Evolutionary conservation across 2,888 invertebrate species (phyloP).

Genomic region (Syrista parreyssii): DNA sequence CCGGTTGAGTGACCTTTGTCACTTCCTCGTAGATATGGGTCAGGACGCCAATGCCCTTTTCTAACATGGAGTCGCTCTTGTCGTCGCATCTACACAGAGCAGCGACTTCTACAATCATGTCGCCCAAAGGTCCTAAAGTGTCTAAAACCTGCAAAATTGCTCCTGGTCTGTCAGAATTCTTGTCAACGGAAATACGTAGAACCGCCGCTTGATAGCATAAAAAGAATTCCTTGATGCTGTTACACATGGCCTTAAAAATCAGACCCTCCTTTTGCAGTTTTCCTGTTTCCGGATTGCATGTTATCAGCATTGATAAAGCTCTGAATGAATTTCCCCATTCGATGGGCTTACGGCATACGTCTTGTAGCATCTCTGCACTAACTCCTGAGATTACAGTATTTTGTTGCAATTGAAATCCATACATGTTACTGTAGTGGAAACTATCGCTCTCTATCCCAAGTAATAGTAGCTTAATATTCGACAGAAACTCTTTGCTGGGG

Average conservation of each 20-base stretch:
- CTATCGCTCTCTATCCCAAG: constrained; percentile 57
- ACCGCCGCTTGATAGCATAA: constrained; percentile 56
- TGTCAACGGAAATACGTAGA: constrained; percentile 42
- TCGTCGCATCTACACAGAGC: constrained; percentile 51
- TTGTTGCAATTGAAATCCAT: constrained; percentile 47
- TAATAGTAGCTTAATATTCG: constrained; percentile 52
- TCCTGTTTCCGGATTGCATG: constrained; percentile 40
- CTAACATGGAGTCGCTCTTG: constrained; percentile 35
- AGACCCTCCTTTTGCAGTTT: constrained; percentile 52
- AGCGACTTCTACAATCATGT: constrained; percentile 52
- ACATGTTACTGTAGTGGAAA: constrained; percentile 44
- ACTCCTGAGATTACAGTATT: constrained; percentile 46
- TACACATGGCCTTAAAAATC: constrained; percentile 60
- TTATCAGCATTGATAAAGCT: constrained; percentile 44
- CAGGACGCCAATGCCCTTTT: constrained; percentile 72
- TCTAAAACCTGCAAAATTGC: constrained; percentile 38
- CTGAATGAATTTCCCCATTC: constrained; percentile 61
- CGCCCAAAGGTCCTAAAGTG: constrained; percentile 48
- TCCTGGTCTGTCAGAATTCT: constrained; percentile 31
- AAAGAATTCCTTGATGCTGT: constrained; percentile 56
- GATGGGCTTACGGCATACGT: constrained; percentile 44
- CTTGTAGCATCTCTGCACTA: constrained; percentile 43
- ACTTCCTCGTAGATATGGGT: constrained; percentile 76
- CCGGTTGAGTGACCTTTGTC: constrained; percentile 70
- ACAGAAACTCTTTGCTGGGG: constrained; percentile 43